Evolutionary conservation across 2,888 invertebrate species (phyloP).

Genomic region (Hymenopus coronatus): DNA sequence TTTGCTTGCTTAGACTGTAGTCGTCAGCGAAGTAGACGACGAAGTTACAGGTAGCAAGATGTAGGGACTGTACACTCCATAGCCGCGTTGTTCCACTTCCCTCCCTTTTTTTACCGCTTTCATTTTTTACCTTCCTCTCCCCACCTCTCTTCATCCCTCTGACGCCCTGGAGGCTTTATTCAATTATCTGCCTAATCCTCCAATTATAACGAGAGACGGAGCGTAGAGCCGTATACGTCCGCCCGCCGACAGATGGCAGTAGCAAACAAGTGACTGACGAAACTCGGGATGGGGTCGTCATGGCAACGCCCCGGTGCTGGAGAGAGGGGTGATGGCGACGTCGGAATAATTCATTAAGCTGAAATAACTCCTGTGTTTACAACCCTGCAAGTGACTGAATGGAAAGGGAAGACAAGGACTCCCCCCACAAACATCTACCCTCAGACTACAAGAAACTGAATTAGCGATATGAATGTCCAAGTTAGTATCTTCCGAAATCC

Average conservation of each 20-base stretch:
- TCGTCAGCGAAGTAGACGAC: neutral
- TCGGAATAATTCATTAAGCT: slow-evolving; percentile 21
- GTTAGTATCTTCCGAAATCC: neutral
- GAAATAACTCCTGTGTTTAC: slow-evolving; percentile 17
- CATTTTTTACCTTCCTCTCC: slow-evolving; percentile 1
- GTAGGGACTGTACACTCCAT: neutral
- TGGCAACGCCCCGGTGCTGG: slow-evolving; percentile 4
- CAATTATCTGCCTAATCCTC: slow-evolving; percentile 68
- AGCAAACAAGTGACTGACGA: slow-evolving; percentile 25
- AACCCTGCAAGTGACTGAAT: slow-evolving; percentile 2
- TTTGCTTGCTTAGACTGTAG: neutral
- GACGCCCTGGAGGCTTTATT: slow-evolving; percentile 48
- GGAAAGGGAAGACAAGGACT: neutral
- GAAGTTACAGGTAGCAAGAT: neutral
- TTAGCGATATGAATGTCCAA: slow-evolving; percentile 16
- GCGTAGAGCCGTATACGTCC: neutral
- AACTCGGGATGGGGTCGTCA: slow-evolving; percentile 18
- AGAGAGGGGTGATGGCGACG: neutral
- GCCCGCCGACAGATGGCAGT: slow-evolving; percentile 28
- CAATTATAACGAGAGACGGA: slow-evolving; percentile 52
- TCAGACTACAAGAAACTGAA: neutral
- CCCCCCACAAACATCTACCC: neutral
- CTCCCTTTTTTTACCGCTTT: neutral
- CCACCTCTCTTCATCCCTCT: neutral
- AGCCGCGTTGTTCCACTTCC: neutral